Evolutionary conservation across 2,888 invertebrate species (phyloP), one percentile per base, ranked within the genome.

Genomic region (Lasius fuliginosus): DNA sequence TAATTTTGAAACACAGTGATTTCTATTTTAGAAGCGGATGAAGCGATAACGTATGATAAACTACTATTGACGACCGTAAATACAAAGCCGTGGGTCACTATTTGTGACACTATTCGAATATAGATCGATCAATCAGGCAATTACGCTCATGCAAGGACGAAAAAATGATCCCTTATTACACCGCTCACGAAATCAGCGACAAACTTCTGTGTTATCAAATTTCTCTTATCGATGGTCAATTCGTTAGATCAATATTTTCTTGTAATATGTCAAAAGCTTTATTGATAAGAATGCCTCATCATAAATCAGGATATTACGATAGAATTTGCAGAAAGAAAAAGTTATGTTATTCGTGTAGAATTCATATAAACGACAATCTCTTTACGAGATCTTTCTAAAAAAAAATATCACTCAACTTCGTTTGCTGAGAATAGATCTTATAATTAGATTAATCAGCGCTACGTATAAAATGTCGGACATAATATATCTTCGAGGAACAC

Each of bases 91-190:
- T 30, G 18, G n/a, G n/a, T 58, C 23, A 23, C 60, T 71, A 46
- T 71, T 62, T 79, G 46, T 36, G 36, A 30, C 18, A 36, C 36
- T 49, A 58, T 77, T 77, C 69, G 69, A 6, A 5, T 56, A 68
- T 40, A 75, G 23, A 33, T 75, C 36, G n/a, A 30, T 56, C 56
- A 69, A 77, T 69, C 56, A 23, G 6, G 1, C 6, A 40, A 56
- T 77, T 68, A 56, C 12, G 12, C n/a, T 42, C 33, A 42, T 30
- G 36, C 40, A 77, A 77, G 6, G 15, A 65, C 11, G 9, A 69
- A 67, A 27, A 67, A 27, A 68, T 5, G 36, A 67, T 46, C 1
- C 6, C 15, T 77, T 27, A 40, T 56, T 15, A 64, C 9, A 64
- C 27, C 27, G 15, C 9, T 6, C 27, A 40, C 67, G 3, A 76